Evolutionary conservation across 53 echinoderm and acorn worm species (phyloP).

Genomic region (Paracentrotus lividus): DNA sequence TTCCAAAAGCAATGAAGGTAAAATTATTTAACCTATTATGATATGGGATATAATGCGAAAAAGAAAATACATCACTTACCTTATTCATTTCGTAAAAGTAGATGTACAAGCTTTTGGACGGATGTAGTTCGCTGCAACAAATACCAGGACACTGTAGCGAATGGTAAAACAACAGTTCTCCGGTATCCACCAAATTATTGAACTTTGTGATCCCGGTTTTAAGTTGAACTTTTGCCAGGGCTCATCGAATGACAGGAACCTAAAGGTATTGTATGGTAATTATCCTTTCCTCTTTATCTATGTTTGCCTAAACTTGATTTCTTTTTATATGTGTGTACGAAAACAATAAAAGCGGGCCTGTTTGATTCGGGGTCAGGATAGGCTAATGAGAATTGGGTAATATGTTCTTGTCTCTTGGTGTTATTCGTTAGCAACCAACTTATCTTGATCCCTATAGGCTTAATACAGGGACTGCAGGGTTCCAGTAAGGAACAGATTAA

Average conservation of each 20-base stretch:
- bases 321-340: background rate
- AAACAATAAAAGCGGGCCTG: background rate
- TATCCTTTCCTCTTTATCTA: slow-evolving; percentile 4
- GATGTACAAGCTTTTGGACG: background rate
- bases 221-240: background rate
- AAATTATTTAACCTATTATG: too few relatives aligned
- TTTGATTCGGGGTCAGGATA: background rate
- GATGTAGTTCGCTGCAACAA: background rate
- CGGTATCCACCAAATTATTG: background rate
- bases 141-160: background rate
- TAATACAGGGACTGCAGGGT: too few relatives aligned
- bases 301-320: slow-evolving; percentile 7
- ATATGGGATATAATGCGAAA: background rate
- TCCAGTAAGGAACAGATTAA: too few relatives aligned
- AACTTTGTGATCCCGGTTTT: background rate
- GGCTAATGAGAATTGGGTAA: background rate
- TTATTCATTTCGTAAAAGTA: background rate
- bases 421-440: too few relatives aligned
- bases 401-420: background rate
- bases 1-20: too few relatives aligned
- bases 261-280: slow-evolving; percentile 28
- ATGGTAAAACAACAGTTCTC: background rate
- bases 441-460: too few relatives aligned
- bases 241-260: background rate
- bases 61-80: slow-evolving; percentile 1